A percentile compares a stretch with the other conserved stretches of the same genome.
Evolutionary conservation across 1,140 invertebrate species (phyloP).

Genomic region (Hypothenemus hampei): DNA sequence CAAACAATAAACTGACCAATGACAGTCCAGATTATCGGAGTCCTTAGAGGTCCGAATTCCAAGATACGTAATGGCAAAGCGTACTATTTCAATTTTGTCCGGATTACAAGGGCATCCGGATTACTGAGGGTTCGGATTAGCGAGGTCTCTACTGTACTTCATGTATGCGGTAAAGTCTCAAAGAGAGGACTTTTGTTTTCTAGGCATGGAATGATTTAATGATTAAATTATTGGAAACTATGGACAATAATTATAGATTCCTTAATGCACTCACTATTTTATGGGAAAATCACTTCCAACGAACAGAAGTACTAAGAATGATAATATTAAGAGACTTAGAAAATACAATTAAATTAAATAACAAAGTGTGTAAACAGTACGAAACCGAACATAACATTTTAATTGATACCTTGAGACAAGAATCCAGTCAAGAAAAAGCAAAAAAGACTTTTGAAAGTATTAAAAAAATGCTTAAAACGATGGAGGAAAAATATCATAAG

Average conservation of each 20-base stretch:
- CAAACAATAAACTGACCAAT: too few species aligned
- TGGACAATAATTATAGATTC: slow-evolving; percentile 24
- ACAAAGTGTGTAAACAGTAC: slow-evolving; percentile 2
- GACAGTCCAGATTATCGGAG: too few species aligned
- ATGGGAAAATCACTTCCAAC: slow-evolving; percentile 28
- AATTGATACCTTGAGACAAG: slow-evolving; percentile 29
- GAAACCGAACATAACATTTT: slow-evolving; percentile 25
- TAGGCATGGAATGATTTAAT: slow-evolving; percentile 22
- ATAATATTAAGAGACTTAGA: slow-evolving; percentile 26
- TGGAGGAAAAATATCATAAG: slow-evolving; percentile 21
- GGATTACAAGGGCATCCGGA: slow-evolving; percentile 2
- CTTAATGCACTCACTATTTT: slow-evolving; percentile 12
- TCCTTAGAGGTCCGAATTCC: neutral
- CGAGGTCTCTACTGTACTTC: neutral
- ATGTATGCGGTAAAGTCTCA: too few species aligned
- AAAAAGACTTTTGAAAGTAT: slow-evolving; percentile 16
- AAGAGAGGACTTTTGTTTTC: too few species aligned
- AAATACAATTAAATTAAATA: slow-evolving; percentile 16
- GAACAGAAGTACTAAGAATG: slow-evolving; percentile 19
- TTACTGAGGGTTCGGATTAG: neutral
- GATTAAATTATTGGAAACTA: slow-evolving; percentile 15
- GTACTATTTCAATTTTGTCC: slow-evolving; percentile 1
- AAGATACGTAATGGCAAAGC: neutral
- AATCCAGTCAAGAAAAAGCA: slow-evolving; percentile 16
- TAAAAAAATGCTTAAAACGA: slow-evolving; percentile 8